phyloP scores from a whole-genome alignment of 2,113 vertebrate genomes.

The Pseudorasbora parva region DNA sequence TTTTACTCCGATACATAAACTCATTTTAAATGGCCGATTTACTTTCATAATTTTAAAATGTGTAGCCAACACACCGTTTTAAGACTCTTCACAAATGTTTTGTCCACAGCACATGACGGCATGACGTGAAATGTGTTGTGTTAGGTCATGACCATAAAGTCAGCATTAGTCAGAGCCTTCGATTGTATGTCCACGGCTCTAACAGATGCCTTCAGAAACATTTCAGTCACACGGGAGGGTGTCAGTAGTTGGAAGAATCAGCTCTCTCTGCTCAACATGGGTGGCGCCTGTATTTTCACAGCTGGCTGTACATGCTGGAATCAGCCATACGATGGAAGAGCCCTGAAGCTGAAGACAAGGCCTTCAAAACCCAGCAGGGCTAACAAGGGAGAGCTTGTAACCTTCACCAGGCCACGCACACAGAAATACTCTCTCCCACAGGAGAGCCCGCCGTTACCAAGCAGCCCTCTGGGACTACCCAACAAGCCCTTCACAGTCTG shows the following conservation, averaged over 20 bases:
- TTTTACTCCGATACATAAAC: not conserved
- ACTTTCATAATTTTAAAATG: not conserved
- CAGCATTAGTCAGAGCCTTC: constrained; percentile 1
- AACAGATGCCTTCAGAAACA: constrained; percentile 45
- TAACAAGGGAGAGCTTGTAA: constrained; percentile 58
- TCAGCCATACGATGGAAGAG: constrained; percentile 57
- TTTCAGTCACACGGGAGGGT: constrained; percentile 42
- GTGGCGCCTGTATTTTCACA: constrained; percentile 77
- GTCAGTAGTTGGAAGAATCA: constrained; percentile 33
- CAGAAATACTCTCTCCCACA: constrained; percentile 30
- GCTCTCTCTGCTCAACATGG: constrained; percentile 64
- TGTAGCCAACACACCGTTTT: not conserved
- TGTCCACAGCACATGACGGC: not conserved
- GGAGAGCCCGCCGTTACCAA: constrained; percentile 23
- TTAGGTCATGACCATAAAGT: constrained; percentile 18
- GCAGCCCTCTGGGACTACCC: constrained; percentile 27
- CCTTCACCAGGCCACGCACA: constrained; percentile 42
- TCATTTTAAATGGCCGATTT: not conserved
- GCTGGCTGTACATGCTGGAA: constrained; percentile 67
- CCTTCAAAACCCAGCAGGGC: constrained; percentile 57
- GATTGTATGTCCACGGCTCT: constrained; percentile 25
- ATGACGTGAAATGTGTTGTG: not conserved
- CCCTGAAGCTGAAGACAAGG: constrained; percentile 46
- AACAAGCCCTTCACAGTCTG: constrained; percentile 53
- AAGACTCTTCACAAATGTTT: not conserved